Base-by-base conservation (phyloP, 2,797 vertebrate genomes). In the Percopsis omiscomaycus region DNA sequence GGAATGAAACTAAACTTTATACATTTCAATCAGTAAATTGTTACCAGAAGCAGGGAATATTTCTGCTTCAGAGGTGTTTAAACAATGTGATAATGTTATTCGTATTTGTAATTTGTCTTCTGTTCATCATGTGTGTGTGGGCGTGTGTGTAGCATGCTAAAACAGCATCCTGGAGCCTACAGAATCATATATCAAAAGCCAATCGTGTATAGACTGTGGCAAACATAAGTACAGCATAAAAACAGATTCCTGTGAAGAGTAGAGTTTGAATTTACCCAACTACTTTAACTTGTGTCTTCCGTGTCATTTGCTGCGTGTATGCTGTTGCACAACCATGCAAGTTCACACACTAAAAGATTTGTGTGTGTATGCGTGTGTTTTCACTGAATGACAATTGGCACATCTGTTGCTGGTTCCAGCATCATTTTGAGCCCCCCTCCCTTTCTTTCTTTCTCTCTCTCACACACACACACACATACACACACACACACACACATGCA, bases 331-430 rank as follows among this genome's bases (percentile, higher is more conserved):
- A 49, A 46, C 14, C 59, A 32, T 5, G 22, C 2, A 45, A 28
- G 58, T 68, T 64, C 71, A 49, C n/a, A 42, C 49, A 52, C 37
- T 59, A 12, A 48, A 51, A 3, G 66, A 13, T n/a, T 46, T 69
- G 48, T 63, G 59, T 3, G 54, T 62, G 32, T 1, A 22, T 22
- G 22, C 22, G 22, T 56, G 9, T 54, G 22, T 10, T 49, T 27
- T n/a, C 59, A 58, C 49, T 57, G 57, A 65, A 60, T 64, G 53
- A 75, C 42, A 30, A 72, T 45, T 60, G 52, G 16, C 65, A 45
- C 66, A 69, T 64, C 47, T 54, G 53, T 59, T 67, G 45, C 48
- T 52, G 57, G 44, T 58, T 50, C 55, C 60, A 47, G 47, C 61
- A 62, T 63, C 22, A 11, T 67, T 12, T 64, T 32, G 42, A 54